Evolutionary conservation across 2,113 vertebrate genomes (phyloP).

Genomic region (Sapajus apella): DNA sequence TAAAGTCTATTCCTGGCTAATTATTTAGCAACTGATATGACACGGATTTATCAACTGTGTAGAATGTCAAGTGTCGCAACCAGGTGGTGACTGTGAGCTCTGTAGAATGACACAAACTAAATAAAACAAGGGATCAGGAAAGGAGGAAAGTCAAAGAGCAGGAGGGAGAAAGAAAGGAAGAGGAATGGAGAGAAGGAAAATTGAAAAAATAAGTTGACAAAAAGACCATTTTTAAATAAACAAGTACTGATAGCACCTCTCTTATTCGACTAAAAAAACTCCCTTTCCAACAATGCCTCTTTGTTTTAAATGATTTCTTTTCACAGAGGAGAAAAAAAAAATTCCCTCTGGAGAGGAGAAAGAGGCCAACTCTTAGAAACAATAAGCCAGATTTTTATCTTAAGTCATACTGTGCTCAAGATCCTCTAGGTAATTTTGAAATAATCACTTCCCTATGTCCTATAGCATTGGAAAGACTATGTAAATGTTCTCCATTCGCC

Average conservation of each 20-base stretch:
- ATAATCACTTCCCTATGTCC: neutral
- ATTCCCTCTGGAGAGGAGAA: neutral
- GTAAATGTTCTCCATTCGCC: neutral
- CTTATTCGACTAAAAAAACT: neutral
- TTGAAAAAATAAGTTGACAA: neutral
- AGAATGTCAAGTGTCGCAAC: neutral
- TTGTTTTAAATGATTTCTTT: slow-evolving; percentile 19
- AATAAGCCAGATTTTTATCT: neutral
- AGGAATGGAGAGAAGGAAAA: neutral
- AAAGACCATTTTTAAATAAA: neutral
- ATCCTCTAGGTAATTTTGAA: neutral
- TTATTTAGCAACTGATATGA: neutral
- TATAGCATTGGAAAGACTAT: neutral
- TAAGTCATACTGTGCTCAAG: neutral
- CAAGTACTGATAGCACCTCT: neutral
- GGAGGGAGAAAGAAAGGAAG: neutral
- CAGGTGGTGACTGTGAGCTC: neutral
- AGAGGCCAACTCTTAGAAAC: neutral
- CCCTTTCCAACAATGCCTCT: neutral
- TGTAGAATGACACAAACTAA: neutral
- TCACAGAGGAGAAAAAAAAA: neutral
- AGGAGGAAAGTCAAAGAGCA: no score
- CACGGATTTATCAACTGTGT: neutral
- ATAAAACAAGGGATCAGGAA: neutral
- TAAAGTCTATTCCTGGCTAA: neutral